These are phyloP conservation scores for Synergus laeviventris DNA, from an alignment of 2,888 invertebrate genomes.

Conservation along the genomic window DNA sequence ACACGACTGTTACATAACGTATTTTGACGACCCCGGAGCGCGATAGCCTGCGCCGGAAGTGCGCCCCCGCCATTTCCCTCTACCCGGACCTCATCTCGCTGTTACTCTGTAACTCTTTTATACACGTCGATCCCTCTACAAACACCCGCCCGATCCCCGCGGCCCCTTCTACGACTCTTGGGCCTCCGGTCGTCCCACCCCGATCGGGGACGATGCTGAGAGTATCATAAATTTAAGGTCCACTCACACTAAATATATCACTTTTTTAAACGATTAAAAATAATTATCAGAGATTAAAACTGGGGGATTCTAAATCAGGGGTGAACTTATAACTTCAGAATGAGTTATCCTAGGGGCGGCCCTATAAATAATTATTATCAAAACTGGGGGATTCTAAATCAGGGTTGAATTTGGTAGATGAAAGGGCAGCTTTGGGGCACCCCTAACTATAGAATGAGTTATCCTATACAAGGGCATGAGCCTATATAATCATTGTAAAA, in stretches of 20 bases:
- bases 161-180: neutral
- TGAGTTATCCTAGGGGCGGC: too few relatives aligned
- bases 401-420: too few relatives aligned
- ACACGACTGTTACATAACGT: conserved; percentile 59
- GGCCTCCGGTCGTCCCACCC: conserved; percentile 9
- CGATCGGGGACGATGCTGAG: neutral
- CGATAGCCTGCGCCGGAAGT: conserved; percentile 65
- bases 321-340: too few relatives aligned
- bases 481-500: too few relatives aligned
- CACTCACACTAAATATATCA: conserved; percentile 18
- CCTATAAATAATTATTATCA: too few relatives aligned
- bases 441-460: too few relatives aligned
- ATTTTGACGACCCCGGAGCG: conserved; percentile 65
- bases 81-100: conserved; percentile 38
- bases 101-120: conserved; percentile 52
- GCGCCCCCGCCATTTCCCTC: conserved; percentile 57
- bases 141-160: conserved; percentile 18
- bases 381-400: too few relatives aligned
- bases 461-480: too few relatives aligned
- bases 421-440: too few relatives aligned
- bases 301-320: too few relatives aligned
- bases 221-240: conserved; percentile 26
- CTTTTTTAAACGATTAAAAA: too few relatives aligned
- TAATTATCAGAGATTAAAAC: too few relatives aligned
- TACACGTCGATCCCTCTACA: conserved; percentile 42